phyloP scores from a whole-genome alignment of 2,797 vertebrate species.

The Lates japonicus region DNA sequence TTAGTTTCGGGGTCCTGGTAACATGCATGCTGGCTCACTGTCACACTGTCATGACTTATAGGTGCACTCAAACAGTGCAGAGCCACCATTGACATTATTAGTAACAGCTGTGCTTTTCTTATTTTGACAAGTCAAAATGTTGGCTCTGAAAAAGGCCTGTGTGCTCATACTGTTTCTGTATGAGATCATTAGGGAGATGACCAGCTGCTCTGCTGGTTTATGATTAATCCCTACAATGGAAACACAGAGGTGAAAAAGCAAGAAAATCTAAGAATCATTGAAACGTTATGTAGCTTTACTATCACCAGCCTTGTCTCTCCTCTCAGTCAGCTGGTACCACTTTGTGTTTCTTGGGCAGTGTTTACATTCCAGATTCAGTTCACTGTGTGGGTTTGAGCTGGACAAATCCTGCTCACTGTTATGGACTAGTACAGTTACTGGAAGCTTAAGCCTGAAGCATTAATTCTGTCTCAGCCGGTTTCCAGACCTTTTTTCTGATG shows the following conservation, averaged over 20 bases:
- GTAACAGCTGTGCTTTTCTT: background rate
- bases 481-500: background rate
- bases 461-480: background rate
- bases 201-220: background rate
- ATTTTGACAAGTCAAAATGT: background rate
- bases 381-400: background rate
- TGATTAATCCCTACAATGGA: background rate
- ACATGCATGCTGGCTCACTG: background rate
- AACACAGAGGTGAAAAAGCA: background rate
- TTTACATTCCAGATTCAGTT: constrained; percentile 28
- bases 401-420: background rate
- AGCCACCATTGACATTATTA: background rate
- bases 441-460: background rate
- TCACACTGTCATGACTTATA: background rate
- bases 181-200: background rate
- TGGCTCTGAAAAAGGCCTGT: background rate
- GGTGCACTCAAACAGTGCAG: background rate
- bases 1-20: background rate
- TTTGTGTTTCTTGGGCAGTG: background rate
- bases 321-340: background rate
- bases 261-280: too few relatives aligned
- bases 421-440: background rate
- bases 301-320: background rate
- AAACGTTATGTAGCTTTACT: background rate
- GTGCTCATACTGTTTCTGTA: background rate